Conservation (phyloP, 2,797 vertebrate genomes). For the Simalia tracyae region DNA sequence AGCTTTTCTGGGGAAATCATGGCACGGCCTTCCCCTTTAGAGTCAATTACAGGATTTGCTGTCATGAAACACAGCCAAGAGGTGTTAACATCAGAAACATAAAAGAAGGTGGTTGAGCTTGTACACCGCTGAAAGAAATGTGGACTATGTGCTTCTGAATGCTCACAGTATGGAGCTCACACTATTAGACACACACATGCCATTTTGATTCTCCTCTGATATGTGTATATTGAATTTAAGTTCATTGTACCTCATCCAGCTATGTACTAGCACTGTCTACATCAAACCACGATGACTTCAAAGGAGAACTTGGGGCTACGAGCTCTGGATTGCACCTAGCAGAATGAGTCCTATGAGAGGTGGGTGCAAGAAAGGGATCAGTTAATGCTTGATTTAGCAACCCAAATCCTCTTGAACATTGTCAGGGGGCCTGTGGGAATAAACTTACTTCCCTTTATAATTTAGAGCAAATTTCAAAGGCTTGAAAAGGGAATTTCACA, state of each 20-base stretch:
- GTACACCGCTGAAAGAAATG: too few relatives aligned
- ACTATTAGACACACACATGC: too few relatives aligned
- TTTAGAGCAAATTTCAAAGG: neutral
- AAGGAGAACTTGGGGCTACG: neutral
- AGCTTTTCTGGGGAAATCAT: neutral
- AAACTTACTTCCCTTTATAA: neutral
- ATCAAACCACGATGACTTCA: too few relatives aligned
- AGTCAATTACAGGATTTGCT: constrained; percentile 10
- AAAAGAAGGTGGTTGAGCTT: neutral
- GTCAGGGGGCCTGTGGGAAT: neutral
- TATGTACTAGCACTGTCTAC: neutral
- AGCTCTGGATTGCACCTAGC: neutral
- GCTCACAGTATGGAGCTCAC: too few relatives aligned
- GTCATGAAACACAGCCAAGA: neutral
- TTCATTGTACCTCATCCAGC: neutral
- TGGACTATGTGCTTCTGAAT: too few relatives aligned
- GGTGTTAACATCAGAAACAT: neutral
- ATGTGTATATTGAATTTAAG: neutral
- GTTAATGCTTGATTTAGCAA: neutral
- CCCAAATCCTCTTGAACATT: neutral
- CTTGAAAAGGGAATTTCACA: too few relatives aligned
- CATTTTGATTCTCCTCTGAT: neutral
- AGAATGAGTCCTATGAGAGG: neutral
- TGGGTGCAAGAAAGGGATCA: neutral
- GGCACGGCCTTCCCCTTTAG: neutral